These are phyloP conservation scores for Drosophila hawaiiensis DNA, from an alignment of 2,888 invertebrate genomes.

Conservation along the genomic window DNA sequence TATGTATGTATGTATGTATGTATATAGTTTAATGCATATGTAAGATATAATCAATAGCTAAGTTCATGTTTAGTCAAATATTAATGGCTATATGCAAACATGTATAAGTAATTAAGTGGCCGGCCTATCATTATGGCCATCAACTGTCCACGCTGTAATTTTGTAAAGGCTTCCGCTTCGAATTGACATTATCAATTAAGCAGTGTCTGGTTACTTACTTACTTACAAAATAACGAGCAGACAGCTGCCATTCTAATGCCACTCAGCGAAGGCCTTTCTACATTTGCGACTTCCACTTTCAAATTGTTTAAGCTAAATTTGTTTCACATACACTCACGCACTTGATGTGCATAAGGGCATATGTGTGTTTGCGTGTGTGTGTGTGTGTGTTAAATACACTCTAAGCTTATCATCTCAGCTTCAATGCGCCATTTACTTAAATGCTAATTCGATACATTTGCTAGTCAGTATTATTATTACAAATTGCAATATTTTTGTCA, in stretches of 20 bases:
- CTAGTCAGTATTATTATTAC: slow-evolving; percentile 51
- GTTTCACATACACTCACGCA: slow-evolving; percentile 16
- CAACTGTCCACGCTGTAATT: slow-evolving; percentile 53
- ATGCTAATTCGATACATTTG: slow-evolving; percentile 63
- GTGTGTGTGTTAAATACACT: slow-evolving; percentile 22
- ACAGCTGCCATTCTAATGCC: slow-evolving; percentile 64
- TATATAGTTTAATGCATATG: slow-evolving; percentile 27
- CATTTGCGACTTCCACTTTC: slow-evolving; percentile 43
- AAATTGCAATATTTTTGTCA: slow-evolving; percentile 33
- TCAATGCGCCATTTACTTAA: slow-evolving; percentile 48
- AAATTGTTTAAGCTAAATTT: slow-evolving; percentile 47
- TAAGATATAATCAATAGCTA: slow-evolving; percentile 65
- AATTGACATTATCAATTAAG: slow-evolving; percentile 67
- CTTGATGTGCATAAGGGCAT: slow-evolving; percentile 1
- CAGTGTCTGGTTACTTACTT: slow-evolving; percentile 47
- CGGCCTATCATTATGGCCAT: slow-evolving; percentile 37
- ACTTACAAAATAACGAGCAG: slow-evolving; percentile 57
- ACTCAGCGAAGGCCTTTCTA: slow-evolving; percentile 26
- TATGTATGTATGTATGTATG: slow-evolving; percentile 17
- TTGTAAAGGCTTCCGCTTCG: slow-evolving; percentile 28
- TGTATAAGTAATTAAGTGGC: slow-evolving; percentile 42
- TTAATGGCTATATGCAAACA: slow-evolving; percentile 65
- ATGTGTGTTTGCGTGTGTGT: slow-evolving; percentile 10
- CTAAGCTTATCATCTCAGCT: slow-evolving; percentile 38
- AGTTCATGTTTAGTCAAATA: slow-evolving; percentile 74